Evolutionary conservation across 2,797 vertebrate species (phyloP).

Genomic region (Parauchenoglanis punctatus): DNA sequence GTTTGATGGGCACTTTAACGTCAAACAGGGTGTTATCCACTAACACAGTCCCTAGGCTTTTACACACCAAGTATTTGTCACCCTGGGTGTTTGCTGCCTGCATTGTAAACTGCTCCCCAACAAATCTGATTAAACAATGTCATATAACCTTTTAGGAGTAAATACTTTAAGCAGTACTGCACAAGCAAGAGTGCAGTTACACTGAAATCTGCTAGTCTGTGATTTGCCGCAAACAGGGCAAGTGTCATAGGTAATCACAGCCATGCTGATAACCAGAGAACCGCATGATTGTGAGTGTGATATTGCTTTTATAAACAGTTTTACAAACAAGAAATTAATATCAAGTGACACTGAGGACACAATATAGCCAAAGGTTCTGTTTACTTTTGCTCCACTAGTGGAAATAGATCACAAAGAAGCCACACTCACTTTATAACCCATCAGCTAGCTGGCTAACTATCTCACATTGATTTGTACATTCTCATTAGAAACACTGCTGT

Average conservation of each 20-base stretch:
- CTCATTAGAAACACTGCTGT: background rate
- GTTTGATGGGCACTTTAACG: constrained; percentile 40
- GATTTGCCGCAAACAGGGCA: background rate
- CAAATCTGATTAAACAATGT: background rate
- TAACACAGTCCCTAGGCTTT: background rate
- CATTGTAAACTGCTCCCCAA: background rate
- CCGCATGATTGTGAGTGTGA: background rate
- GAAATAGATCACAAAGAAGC: background rate
- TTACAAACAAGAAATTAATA: background rate
- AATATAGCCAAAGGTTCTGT: background rate
- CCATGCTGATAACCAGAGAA: background rate
- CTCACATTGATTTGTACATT: background rate
- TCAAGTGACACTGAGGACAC: background rate
- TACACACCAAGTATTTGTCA: constrained; percentile 1
- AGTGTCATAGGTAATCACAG: background rate
- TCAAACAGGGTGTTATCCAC: background rate
- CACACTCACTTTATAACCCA: background rate
- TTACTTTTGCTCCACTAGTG: background rate
- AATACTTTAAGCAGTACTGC: background rate
- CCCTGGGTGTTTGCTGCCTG: background rate
- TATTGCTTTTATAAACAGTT: background rate
- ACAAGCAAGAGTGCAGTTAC: too few species aligned
- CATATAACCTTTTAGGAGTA: background rate
- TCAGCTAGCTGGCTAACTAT: background rate
- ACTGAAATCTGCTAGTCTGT: background rate